Evolutionary conservation across 2,888 invertebrate species (phyloP), one percentile per base, ranked within the genome.

Genomic region (Andrena flavipes): DNA sequence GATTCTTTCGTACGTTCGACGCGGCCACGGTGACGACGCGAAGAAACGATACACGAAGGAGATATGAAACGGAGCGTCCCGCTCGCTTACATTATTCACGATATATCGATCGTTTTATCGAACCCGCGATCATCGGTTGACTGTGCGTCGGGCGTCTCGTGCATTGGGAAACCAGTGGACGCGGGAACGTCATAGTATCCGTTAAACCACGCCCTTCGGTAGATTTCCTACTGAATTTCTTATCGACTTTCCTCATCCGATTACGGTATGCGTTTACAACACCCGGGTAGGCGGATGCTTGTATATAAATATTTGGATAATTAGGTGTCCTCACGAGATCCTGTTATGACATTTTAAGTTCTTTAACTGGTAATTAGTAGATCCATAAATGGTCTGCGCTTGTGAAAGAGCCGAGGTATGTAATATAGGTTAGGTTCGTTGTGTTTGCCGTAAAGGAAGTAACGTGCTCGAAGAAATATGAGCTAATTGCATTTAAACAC

Each of bases 141-240:
- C 71, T 35, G 63, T 67, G 71, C 76, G 56, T 72, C 67, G 69
- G 76, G 73, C 81, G 80, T 64, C 77, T 76, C 51, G 51, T 76
- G 30, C 42, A 16, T 8, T 8, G 49, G 16, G 42, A 62, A 68
- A 74, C 76, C 83, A 78, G 68, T 76, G 80, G 77, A 71, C 74
- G 63, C 78, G 82, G 76, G 80, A 87, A 87, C 83, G 85, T 83
- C 88, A 82, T 71, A 71, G 59, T 71, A 76, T 63, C 59, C 80
- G 77, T 42, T 82, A 87, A 86, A 88, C 88, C 88, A 88, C 88
- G 88, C 88, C 88, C 88, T 85, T 79, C 35, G 20, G 54, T 29
- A 35, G 16, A 16, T 67, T 65, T 64, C 64, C 49, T 3, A 10
- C 16, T 2, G 23, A 29, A 67, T 48, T 42, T 49, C 29, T 60